Evolutionary conservation across 2,797 vertebrate species (phyloP), one percentile per base, ranked within the genome.

Genomic region (Myotis findleyi): DNA sequence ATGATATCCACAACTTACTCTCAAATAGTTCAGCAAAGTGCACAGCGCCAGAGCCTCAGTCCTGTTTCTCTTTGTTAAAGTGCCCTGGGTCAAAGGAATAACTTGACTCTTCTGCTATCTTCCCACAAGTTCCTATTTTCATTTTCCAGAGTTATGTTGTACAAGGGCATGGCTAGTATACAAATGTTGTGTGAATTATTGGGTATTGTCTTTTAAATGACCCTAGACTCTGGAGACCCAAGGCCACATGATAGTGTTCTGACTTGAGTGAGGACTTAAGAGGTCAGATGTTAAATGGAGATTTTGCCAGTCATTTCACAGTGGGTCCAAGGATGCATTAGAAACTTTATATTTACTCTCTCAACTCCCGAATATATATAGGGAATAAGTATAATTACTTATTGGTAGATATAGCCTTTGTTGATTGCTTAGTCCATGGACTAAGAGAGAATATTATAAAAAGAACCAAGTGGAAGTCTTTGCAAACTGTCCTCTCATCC

Each of bases 171-270:
- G 9, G 57, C 8, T 7, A 10, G 0, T 23, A n/a, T 38, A 64
- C 12, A 77, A 33, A 82, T 9, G 5, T n/a, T 44, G 68, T 53
- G 20, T 20, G 30, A 20, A 11, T 76, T 55, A 51, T 12, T 87
- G 16, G 25, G 33, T 53, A 64, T 33, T 89, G 12, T 49, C 51
- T 77, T 82, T 82, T 8, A 92, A 66, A 89, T 55, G 4, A 71
- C 44, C 20, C 20, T 55, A 17, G 36, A 76, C 23, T 13, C 21
- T 77, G 16, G 89, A 82, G 8, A 76, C 7, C 7, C 36, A 66
- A 62, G 83, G 87, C 14, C 44, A 23, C 23, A 25, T 51, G n/a
- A 17, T 55, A 30, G 10, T 49, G 2, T 6, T 91, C 33, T 93
- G 57, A 75, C 14, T 10, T 41, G 44, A 57, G 12, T 81, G 20